Percentiles rank a stretch among this genome's conserved stretches.
Evolutionary conservation across 1,140 invertebrate species (phyloP).

Genomic region (Ylistrum balloti): DNA sequence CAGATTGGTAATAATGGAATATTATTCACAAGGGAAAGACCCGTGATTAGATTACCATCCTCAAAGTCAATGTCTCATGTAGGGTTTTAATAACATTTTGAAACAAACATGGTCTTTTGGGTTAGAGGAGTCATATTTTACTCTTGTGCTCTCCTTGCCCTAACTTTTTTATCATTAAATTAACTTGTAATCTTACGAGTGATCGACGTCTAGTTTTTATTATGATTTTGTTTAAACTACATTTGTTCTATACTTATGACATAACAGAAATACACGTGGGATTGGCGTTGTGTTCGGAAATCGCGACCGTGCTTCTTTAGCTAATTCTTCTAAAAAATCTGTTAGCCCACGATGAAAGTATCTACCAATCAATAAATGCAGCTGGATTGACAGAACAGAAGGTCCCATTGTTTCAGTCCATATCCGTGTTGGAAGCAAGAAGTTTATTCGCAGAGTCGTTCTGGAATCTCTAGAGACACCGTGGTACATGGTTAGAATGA

Average conservation of each 20-base stretch:
- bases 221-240: neutral
- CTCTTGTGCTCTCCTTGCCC: neutral
- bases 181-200: neutral
- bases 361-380: neutral
- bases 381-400: neutral
- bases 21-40: neutral
- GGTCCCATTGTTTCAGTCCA: neutral
- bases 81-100: neutral
- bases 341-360: neutral
- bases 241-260: slow-evolving; percentile 1
- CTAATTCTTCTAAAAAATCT: neutral
- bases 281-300: neutral
- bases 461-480: too few relatives aligned
- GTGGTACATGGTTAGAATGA: too few relatives aligned
- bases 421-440: neutral
- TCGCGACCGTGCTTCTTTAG: neutral
- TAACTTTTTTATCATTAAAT: neutral
- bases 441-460: neutral
- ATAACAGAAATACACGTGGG: neutral
- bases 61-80: neutral
- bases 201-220: neutral
- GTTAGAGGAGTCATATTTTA: neutral
- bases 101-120: neutral
- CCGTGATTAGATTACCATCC: neutral
- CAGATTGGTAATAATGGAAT: neutral